Evolutionary conservation across 2,113 vertebrate species (phyloP).

Genomic region (Psilopsiagon aurifrons): DNA sequence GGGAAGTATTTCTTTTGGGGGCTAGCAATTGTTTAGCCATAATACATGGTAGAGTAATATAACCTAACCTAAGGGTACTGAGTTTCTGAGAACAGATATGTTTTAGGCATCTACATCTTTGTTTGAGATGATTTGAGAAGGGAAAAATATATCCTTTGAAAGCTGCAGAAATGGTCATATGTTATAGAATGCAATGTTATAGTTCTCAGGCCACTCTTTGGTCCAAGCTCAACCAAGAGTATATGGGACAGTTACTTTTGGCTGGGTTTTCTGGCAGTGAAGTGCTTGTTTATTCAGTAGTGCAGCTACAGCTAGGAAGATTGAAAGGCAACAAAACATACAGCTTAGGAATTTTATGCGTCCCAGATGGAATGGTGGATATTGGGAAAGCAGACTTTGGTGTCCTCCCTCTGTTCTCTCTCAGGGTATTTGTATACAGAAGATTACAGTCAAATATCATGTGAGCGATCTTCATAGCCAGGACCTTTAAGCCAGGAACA

Average conservation of each 20-base stretch:
- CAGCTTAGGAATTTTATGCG: constrained; percentile 15
- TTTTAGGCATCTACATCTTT: not conserved
- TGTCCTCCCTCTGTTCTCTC: not conserved
- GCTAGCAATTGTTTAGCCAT: not conserved
- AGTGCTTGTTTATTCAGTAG: constrained; percentile 38
- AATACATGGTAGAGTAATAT: not conserved
- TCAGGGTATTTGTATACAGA: not conserved
- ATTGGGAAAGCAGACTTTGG: not conserved
- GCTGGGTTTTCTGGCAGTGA: constrained; percentile 30
- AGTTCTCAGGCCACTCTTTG: constrained; percentile 18
- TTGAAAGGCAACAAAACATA: constrained; percentile 6
- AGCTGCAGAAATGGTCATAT: not conserved
- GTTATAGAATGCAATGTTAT: not conserved
- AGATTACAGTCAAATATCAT: not conserved
- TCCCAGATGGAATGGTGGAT: constrained; percentile 38
- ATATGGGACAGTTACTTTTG: not conserved
- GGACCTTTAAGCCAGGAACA: not conserved
- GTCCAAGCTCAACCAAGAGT: not conserved
- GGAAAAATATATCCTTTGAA: not conserved
- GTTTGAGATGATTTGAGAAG: not conserved
- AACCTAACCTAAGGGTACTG: not conserved
- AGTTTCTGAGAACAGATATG: not conserved
- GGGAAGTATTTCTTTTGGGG: not conserved
- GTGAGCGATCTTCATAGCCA: not conserved
- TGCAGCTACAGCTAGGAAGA: not conserved